Conservation (phyloP, 2,113 vertebrate genomes). For the Lethenteron camtschaticum region DNA sequence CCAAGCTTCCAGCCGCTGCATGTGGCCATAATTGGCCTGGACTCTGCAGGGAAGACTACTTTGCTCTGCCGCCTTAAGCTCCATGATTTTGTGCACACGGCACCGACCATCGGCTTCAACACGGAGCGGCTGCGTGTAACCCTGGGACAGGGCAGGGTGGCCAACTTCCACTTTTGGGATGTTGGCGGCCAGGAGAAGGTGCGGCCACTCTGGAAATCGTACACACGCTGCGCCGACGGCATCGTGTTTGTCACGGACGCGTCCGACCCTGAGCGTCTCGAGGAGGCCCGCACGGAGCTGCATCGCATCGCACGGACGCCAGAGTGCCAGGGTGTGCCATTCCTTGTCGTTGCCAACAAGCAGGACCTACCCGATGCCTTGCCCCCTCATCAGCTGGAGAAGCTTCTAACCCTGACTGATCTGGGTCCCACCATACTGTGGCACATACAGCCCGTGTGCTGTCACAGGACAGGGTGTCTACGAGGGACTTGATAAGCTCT, state of each 20-base stretch:
- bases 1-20: conserved; percentile 48
- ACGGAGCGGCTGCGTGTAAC: conserved; percentile 53
- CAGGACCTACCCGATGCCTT: conserved; percentile 42
- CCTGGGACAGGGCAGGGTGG: neutral
- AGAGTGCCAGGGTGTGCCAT: conserved; percentile 57
- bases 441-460: conserved; percentile 52
- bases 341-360: conserved; percentile 60
- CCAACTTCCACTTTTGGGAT: conserved; percentile 59
- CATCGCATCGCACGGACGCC: conserved; percentile 52
- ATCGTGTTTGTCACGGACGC: conserved; percentile 70
- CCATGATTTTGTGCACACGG: conserved; percentile 57
- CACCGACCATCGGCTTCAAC: conserved; percentile 70
- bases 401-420: conserved; percentile 39
- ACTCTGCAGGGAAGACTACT: conserved; percentile 56
- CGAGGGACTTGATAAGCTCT: conserved; percentile 46
- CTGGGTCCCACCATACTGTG: conserved; percentile 35
- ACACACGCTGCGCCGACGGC: conserved; percentile 52
- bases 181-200: conserved; percentile 71
- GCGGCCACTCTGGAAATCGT: conserved; percentile 59
- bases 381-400: conserved; percentile 40
- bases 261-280: conserved; percentile 42
- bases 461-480: conserved; percentile 51
- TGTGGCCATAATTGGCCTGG: conserved; percentile 52
- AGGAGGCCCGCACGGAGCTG: conserved; percentile 61
- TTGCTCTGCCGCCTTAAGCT: conserved; percentile 59